phyloP scores from a whole-genome alignment of 2,113 vertebrate species.

The Poeciliopsis retropinna region DNA sequence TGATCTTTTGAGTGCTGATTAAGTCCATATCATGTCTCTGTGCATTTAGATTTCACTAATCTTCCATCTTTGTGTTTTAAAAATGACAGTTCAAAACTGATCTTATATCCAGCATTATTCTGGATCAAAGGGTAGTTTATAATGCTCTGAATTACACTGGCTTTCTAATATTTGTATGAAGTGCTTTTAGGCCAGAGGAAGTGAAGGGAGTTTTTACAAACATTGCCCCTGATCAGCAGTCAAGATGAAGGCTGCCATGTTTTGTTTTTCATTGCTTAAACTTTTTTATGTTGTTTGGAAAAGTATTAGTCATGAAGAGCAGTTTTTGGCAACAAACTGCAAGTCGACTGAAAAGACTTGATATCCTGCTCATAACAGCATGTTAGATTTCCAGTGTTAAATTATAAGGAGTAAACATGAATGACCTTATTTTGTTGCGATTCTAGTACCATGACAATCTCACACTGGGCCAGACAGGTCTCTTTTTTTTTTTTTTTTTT shows the following conservation, averaged over 20 bases:
- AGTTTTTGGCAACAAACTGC: background rate
- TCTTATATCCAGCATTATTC: background rate
- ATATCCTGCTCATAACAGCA: no score
- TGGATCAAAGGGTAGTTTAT: background rate
- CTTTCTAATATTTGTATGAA: conserved; percentile 11
- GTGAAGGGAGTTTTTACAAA: background rate
- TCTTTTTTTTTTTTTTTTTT: background rate
- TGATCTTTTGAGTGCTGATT: conserved; percentile 12
- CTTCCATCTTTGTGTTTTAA: background rate
- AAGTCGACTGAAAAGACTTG: background rate
- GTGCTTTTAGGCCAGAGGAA: conserved; percentile 27
- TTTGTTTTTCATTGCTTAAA: background rate
- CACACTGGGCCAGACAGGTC: background rate
- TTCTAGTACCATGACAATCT: background rate
- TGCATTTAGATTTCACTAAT: conserved; percentile 10
- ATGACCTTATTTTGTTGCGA: background rate
- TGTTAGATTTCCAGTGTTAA: background rate
- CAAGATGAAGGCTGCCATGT: background rate
- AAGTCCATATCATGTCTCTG: conserved; percentile 2
- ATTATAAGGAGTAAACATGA: background rate
- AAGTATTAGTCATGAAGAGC: background rate
- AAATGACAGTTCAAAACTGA: background rate
- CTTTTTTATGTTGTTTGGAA: background rate
- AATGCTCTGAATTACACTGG: conserved; percentile 21
- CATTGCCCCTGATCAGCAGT: background rate